Evolutionary conservation across 2,113 vertebrate genomes (phyloP), one percentile per base, ranked within the genome.

Genomic region (Merops nubicus): DNA sequence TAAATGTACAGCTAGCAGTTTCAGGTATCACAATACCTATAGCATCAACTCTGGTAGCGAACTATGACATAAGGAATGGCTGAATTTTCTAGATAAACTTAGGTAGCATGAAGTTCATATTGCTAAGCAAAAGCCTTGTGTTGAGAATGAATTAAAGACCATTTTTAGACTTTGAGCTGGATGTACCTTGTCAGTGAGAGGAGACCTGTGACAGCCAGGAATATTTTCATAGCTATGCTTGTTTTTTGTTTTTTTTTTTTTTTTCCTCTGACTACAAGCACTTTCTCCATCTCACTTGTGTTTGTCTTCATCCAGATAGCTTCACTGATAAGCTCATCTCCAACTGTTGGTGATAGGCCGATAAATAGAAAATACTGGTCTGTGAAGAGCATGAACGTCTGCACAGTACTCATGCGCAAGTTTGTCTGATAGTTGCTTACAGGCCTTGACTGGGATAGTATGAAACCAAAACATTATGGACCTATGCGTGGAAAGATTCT

Each of bases 361-460:
- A 60, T 7, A 6, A 43, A 19, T 13, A 75, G 26, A 75, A 34
- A 57, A 43, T 57, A 34, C 0, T 38, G 16, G 2, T 26, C 19
- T 34, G 21, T 88, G 62, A n/a, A 45, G 42, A 67, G 4, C 9
- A 48, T 16, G 6, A 12, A 18, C 4, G 11, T 50, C 18, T 29
- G 4, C 40, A 15, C 4, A 45, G 12, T 16, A 19, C 5, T 59
- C 9, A n/a, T 0, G 3, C 5, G 54, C 8, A 21, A 5, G 14
- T 54, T 79, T 57, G 13, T 54, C 21, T 86, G 12, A 45, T 59
- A 10, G 3, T 7, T 47, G 25, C 22, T 73, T 69, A 10, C 8
- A 38, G 15, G 4, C 68, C 34, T 63, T 76, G 16, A 47, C 51
- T 7, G 34, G 16, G 18, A 91, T 6, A 14, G 64, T 33, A 29